phyloP scores from a whole-genome alignment of 2,888 invertebrate species.

The Schrankia costaestrigalis region DNA sequence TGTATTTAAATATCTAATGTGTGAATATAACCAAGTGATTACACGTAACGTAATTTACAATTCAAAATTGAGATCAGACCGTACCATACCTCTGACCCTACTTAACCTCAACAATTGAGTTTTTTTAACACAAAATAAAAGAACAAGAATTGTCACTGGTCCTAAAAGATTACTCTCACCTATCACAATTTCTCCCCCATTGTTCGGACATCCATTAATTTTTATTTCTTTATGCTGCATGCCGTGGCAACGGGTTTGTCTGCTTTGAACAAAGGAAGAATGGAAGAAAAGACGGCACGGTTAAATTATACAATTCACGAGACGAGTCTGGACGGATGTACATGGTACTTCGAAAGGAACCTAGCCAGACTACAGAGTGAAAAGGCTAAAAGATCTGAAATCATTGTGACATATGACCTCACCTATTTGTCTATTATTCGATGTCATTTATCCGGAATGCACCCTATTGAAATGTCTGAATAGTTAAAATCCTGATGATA shows the following conservation, averaged over 20 bases:
- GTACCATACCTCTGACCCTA: constrained; percentile 57
- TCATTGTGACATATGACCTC: constrained; percentile 41
- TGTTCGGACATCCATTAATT: constrained; percentile 74
- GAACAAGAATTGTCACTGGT: constrained; percentile 60
- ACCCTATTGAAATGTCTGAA: too few relatives aligned
- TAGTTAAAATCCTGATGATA: too few relatives aligned
- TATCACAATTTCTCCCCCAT: constrained; percentile 76
- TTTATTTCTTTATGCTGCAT: constrained; percentile 60
- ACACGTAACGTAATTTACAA: constrained; percentile 47
- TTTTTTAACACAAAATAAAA: constrained; percentile 56
- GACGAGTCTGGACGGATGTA: constrained; percentile 56
- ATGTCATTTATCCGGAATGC: too few relatives aligned
- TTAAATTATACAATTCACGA: constrained; percentile 62
- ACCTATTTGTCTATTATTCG: constrained; percentile 10
- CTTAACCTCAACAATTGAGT: constrained; percentile 62
- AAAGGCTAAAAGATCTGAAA: constrained; percentile 49
- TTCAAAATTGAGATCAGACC: constrained; percentile 56
- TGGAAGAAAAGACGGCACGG: constrained; percentile 65
- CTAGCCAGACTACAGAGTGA: constrained; percentile 43
- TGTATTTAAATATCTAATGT: constrained; percentile 28
- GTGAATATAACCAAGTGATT: constrained; percentile 27
- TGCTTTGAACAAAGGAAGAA: constrained; percentile 65
- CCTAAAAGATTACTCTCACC: constrained; percentile 75
- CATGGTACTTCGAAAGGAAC: constrained; percentile 38
- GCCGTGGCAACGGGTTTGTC: constrained; percentile 67